Base-by-base conservation (phyloP, 2,888 invertebrate species). In the Meganola albula region DNA sequence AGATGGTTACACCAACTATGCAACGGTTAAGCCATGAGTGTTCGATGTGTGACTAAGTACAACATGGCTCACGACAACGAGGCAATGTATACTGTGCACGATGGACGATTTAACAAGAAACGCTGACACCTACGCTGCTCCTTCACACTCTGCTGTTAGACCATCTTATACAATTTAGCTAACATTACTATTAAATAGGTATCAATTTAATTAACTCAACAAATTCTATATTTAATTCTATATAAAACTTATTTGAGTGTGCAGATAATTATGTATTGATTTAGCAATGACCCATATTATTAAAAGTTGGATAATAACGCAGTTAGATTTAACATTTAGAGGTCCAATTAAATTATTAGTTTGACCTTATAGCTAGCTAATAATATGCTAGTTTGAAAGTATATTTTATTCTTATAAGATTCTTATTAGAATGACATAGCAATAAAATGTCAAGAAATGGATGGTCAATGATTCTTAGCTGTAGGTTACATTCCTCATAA, bases 11-110 rank as follows among this genome's bases (percentile, higher is more conserved):
- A 80, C 74, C 76, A 63, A 82, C 65, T 63, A 84, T 83, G 82
- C 60, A 73, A 74, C 69, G 50, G 76, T 80, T 72, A 84, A 84
- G 84, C 82, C 82, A 77, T 82, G 58, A 45, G 63, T 78, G 74
- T 70, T 69, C 65, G 49, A 64, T 65, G 74, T 74, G 79, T 73
- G 72, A 58, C 78, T 78, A 75, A 53, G 60, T 70, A 74, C 68
- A 41, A 68, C 65, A 69, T 73, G 77, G 76, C 78, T 75, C 73
- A 74, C 74, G 46, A 78, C 78, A 75, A 68, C 62, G 58, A 76
- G 70, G 74, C 67, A 41, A 67, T 71, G 69, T 65, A 53, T 64
- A 65, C 66, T 56, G 74, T 74, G 75, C 67, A 62, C 61, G 39
- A 67, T 70, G 66, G 66, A 60, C 61, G 53, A 68, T 55, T 44